Evolutionary conservation across 1,140 invertebrate species (phyloP).

Genomic region (Drosophila tropicalis): DNA sequence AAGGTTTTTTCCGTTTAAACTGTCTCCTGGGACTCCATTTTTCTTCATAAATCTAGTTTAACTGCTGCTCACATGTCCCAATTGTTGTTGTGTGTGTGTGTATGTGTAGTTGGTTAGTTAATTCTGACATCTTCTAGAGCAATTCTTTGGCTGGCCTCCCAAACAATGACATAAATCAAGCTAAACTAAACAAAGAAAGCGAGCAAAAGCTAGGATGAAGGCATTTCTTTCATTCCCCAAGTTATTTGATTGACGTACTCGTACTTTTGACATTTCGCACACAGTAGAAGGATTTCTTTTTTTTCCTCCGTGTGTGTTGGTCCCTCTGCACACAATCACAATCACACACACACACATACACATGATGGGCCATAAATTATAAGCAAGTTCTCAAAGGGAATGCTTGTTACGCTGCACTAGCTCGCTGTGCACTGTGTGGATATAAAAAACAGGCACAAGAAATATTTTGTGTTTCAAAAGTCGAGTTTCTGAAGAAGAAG

Average conservation of each 20-base stretch:
- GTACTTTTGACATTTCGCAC: constrained; percentile 66
- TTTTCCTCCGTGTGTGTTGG: constrained; percentile 3
- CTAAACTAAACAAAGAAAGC: constrained; percentile 13
- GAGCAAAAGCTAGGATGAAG: constrained; percentile 25
- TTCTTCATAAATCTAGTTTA: constrained; percentile 34
- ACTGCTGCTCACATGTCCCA: constrained; percentile 44
- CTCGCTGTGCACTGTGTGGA: constrained; percentile 22
- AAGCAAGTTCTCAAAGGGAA: constrained; percentile 41
- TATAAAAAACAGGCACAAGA: constrained; percentile 78
- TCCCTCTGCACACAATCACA: constrained; percentile 18
- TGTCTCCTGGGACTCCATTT: not conserved
- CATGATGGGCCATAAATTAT: constrained; percentile 77
- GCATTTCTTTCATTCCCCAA: constrained; percentile 22
- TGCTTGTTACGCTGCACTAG: constrained; percentile 19
- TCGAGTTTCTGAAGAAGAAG: constrained; percentile 29
- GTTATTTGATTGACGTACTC: constrained; percentile 75
- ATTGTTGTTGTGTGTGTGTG: constrained; percentile 2
- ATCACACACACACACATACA: constrained; percentile 32
- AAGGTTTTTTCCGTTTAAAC: no score
- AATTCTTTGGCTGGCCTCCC: constrained; percentile 15
- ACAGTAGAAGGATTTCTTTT: constrained; percentile 7
- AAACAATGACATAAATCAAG: constrained; percentile 37
- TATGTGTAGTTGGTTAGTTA: constrained; percentile 13
- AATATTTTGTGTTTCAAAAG: constrained; percentile 65
- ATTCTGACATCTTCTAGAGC: constrained; percentile 25